Percentiles rank a stretch among this genome's conserved stretches.
Evolutionary conservation across 2,888 invertebrate genomes (phyloP).

Genomic region (Chloroclysta siterata): DNA sequence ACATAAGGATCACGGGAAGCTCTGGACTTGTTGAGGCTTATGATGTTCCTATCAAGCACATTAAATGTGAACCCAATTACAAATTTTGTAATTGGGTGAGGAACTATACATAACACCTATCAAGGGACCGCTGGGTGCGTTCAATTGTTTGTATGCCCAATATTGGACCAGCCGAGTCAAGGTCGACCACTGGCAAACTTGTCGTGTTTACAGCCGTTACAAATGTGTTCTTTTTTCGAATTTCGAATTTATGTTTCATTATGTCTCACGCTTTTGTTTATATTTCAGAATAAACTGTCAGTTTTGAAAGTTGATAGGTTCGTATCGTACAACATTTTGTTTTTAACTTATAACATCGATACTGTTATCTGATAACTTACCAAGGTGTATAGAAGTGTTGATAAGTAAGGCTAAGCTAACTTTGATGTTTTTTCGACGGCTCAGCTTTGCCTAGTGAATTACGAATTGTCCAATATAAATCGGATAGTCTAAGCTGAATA

Average conservation of each 20-base stretch:
- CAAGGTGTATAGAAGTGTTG: no score
- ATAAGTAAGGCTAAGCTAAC: neutral
- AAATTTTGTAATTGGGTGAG: neutral
- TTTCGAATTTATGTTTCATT: slow-evolving; percentile 1
- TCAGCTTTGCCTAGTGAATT: slow-evolving; percentile 1
- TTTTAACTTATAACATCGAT: no score
- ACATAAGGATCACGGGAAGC: no score
- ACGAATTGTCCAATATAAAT: slow-evolving; percentile 23
- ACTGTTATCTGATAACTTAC: no score
- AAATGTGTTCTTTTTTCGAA: slow-evolving; percentile 1
- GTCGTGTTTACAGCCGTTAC: slow-evolving; percentile 4
- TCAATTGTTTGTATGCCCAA: slow-evolving; percentile 28
- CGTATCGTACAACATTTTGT: no score
- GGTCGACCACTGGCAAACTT: slow-evolving; percentile 20
- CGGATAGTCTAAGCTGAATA: slow-evolving; percentile 28
- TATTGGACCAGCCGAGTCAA: slow-evolving; percentile 29
- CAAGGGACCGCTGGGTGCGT: slow-evolving; percentile 15
- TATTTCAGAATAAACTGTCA: neutral
- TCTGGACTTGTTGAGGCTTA: no score
- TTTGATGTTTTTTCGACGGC: slow-evolving; percentile 6
- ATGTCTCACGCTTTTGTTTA: neutral
- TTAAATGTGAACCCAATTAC: no score
- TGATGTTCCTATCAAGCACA: neutral
- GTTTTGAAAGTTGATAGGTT: no score
- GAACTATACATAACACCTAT: slow-evolving; percentile 14